Evolutionary conservation across 2,888 invertebrate genomes (phyloP).

Genomic region (Matsumyia berberina): DNA sequence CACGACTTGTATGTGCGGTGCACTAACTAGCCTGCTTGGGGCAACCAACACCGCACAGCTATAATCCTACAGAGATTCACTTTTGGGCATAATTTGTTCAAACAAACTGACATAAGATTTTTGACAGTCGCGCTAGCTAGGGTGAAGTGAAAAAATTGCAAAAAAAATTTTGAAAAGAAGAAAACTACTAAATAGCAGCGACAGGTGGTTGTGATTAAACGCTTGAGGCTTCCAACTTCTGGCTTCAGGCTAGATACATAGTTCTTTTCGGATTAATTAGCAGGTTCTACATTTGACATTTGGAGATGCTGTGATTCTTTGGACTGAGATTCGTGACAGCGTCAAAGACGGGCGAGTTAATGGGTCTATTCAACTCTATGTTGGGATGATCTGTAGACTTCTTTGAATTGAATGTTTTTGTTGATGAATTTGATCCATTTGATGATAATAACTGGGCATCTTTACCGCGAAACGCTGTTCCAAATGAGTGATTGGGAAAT

Average conservation of each 20-base stretch:
- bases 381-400: constrained; percentile 16
- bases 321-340: constrained; percentile 12
- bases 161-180: too few relatives aligned
- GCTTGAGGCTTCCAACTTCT: constrained; percentile 6
- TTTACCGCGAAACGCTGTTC: too few relatives aligned
- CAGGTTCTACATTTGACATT: constrained; percentile 3
- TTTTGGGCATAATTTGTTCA: constrained; percentile 65
- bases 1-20: constrained; percentile 46
- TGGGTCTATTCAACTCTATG: constrained; percentile 60
- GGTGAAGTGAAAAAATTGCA: constrained; percentile 4
- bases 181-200: constrained; percentile 54
- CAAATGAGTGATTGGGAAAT: too few relatives aligned
- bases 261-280: constrained; percentile 54
- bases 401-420: constrained; percentile 1
- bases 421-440: constrained; percentile 13
- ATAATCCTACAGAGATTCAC: constrained; percentile 1
- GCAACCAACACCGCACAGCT: background rate
- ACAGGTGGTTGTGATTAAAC: constrained; percentile 35
- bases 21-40: background rate
- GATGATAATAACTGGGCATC: background rate
- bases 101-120: constrained; percentile 50
- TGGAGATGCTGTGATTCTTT: constrained; percentile 6
- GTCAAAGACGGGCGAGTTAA: constrained; percentile 43
- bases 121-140: constrained; percentile 47
- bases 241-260: constrained; percentile 20